A percentile compares a stretch with the other conserved stretches of the same genome.
Evolutionary conservation across 2,113 vertebrate genomes (phyloP).

Genomic region (Mus spicilegus): DNA sequence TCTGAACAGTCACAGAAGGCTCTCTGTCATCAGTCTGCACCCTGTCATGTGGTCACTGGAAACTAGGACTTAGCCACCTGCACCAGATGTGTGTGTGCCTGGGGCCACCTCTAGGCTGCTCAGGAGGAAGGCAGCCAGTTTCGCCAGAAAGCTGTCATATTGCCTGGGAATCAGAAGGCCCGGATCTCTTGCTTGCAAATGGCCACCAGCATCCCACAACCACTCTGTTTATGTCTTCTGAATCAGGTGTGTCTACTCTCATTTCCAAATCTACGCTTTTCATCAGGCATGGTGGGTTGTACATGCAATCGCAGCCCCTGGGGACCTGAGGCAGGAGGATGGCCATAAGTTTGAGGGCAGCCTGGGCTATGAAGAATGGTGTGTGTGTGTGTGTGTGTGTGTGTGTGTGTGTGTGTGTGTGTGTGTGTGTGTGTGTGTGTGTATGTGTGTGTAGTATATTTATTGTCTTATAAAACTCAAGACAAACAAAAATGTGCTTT

Average conservation of each 20-base stretch:
- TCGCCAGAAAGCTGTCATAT: neutral
- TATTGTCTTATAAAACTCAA: neutral
- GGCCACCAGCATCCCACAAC: fast-evolving
- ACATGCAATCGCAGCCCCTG: neutral
- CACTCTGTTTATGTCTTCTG: neutral
- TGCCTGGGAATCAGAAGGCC: neutral
- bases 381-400: too few relatives aligned
- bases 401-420: neutral
- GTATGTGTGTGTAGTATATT: neutral
- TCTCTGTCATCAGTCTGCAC: fast-evolving
- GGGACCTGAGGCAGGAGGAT: neutral
- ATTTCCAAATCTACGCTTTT: neutral
- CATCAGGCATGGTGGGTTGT: neutral
- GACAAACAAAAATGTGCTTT: neutral
- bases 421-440: neutral
- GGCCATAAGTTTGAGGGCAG: neutral
- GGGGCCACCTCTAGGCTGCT: neutral
- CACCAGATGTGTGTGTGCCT: neutral
- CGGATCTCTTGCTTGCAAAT: neutral
- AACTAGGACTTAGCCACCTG: neutral
- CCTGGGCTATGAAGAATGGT: neutral
- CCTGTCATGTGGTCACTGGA: neutral
- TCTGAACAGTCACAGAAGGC: neutral
- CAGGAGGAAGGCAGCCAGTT: neutral
- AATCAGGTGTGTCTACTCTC: neutral